Percentiles rank a stretch among this genome's conserved stretches.
Conservation (phyloP, 2,797 vertebrate genomes). For the Ceyx erithaca region DNA sequence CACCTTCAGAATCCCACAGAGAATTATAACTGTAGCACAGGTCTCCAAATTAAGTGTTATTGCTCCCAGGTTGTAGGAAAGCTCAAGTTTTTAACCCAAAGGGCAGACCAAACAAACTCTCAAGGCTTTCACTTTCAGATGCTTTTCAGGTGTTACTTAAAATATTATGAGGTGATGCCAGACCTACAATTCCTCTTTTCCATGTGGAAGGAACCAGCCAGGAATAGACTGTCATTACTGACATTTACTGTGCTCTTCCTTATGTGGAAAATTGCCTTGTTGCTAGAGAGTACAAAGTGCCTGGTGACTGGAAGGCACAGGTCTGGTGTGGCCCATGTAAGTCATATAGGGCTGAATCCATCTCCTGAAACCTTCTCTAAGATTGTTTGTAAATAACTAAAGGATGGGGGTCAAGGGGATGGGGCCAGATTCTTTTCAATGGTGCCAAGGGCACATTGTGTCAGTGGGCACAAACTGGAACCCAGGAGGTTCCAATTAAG, state of each 20-base stretch:
- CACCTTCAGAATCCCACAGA: background rate
- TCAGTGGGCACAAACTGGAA: too few species aligned
- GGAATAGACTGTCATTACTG: background rate
- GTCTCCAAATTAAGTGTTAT: background rate
- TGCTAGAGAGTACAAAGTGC: background rate
- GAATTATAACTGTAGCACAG: background rate
- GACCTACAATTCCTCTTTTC: background rate
- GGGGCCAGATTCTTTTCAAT: too few species aligned
- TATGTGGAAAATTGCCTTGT: background rate
- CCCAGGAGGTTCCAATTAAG: too few species aligned
- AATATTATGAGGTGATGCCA: background rate
- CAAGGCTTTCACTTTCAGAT: background rate
- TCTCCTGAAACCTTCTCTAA: background rate
- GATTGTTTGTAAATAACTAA: background rate
- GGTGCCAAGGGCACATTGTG: too few species aligned
- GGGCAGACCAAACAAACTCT: background rate
- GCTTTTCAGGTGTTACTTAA: background rate
- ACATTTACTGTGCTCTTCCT: background rate
- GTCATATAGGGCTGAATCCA: background rate
- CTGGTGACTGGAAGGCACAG: background rate
- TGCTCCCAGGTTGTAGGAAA: background rate
- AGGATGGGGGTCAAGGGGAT: background rate
- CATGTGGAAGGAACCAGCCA: background rate
- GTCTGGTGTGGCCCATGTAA: background rate
- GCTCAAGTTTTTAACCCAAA: background rate